Evolutionary conservation across 2,113 vertebrate genomes (phyloP).

Genomic region (Excalfactoria chinensis): DNA sequence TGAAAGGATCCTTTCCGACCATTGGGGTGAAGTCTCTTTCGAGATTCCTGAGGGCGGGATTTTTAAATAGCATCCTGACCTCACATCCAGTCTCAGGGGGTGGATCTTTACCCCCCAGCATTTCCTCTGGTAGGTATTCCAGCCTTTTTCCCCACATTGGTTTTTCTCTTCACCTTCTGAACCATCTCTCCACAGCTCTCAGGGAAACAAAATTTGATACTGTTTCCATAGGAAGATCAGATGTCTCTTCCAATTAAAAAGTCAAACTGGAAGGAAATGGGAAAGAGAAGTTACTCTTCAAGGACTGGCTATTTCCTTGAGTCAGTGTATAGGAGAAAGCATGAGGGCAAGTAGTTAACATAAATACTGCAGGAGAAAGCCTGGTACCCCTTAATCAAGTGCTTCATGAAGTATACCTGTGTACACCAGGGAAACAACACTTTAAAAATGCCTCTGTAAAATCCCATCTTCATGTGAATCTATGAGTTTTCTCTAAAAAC

Average conservation of each 20-base stretch:
- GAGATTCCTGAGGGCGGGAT: conserved; percentile 82
- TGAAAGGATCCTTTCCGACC: conserved; percentile 82
- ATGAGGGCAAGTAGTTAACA: neutral
- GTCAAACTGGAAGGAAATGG: neutral
- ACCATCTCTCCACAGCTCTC: conserved; percentile 1
- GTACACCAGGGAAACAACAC: neutral
- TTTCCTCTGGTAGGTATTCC: conserved; percentile 82
- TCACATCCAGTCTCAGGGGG: conserved; percentile 78
- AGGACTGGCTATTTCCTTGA: neutral
- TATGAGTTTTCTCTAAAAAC: neutral
- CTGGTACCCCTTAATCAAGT: neutral
- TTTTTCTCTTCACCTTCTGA: neutral
- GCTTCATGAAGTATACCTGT: neutral
- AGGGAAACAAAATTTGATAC: neutral
- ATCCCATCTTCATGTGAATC: neutral
- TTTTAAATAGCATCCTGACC: conserved; percentile 82
- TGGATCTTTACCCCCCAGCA: conserved; percentile 82
- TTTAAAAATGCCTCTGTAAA: neutral
- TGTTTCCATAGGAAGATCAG: neutral
- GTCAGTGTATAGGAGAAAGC: neutral
- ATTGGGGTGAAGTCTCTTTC: conserved; percentile 83
- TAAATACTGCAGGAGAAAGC: neutral
- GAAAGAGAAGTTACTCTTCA: neutral
- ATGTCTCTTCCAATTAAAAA: neutral
- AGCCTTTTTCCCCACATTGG: neutral